phyloP scores from a whole-genome alignment of 1,140 invertebrate species.

The Eupeodes corollae region DNA sequence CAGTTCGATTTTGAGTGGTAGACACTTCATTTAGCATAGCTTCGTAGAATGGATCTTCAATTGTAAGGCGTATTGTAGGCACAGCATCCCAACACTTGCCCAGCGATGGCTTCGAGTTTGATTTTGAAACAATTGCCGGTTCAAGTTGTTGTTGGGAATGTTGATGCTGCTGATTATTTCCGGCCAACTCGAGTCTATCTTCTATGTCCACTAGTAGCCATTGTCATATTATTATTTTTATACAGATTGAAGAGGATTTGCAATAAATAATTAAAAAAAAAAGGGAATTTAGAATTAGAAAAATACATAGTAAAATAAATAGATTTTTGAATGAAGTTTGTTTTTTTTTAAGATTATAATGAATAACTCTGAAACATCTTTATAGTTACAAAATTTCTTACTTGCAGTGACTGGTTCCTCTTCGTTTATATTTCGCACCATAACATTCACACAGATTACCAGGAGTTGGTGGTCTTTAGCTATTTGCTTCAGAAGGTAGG shows the following conservation, averaged over 20 bases:
- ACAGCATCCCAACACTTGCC: conserved; percentile 23
- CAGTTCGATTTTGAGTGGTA: neutral
- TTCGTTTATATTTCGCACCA: conserved; percentile 4
- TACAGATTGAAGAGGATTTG: no score
- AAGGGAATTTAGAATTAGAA: no score
- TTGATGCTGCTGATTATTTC: no score
- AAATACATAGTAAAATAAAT: conserved; percentile 3
- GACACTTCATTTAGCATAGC: no score
- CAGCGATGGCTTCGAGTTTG: conserved; percentile 5
- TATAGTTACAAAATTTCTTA: neutral
- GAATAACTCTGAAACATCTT: no score
- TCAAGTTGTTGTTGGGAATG: neutral
- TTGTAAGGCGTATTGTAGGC: conserved; percentile 13
- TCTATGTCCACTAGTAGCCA: no score
- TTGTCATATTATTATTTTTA: no score
- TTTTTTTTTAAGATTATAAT: no score
- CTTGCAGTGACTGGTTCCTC: conserved; percentile 6
- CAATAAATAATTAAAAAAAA: no score
- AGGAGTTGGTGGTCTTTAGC: conserved; percentile 10
- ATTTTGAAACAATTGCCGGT: neutral
- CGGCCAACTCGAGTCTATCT: no score
- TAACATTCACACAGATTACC: conserved; percentile 17
- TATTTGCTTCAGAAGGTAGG: conserved; percentile 13
- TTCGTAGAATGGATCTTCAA: conserved; percentile 7
- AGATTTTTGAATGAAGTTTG: conserved; percentile 5